phyloP scores from a whole-genome alignment of 2,888 invertebrate genomes.

The Andrena minutula region DNA sequence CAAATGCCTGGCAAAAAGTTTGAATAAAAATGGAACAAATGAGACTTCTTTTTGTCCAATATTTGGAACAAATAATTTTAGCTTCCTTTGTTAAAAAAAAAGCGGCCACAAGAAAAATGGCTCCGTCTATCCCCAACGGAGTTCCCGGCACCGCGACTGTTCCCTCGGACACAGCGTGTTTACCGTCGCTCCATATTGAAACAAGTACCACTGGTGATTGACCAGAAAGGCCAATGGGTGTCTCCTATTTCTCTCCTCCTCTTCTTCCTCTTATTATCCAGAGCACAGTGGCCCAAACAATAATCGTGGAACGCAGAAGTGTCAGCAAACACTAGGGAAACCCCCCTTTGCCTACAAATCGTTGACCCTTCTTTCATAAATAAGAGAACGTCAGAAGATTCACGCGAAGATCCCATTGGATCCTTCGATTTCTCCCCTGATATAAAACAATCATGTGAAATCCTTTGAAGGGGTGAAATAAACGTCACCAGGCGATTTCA shows the following conservation, averaged over 20 bases:
- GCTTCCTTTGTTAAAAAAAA: too few relatives aligned
- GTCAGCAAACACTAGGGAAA: background rate
- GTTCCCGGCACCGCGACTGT: background rate
- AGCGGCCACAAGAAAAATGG: too few relatives aligned
- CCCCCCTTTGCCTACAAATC: background rate
- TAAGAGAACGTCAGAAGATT: too few relatives aligned
- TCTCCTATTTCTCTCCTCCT: background rate
- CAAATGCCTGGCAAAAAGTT: too few relatives aligned
- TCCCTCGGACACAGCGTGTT: slow-evolving; percentile 2
- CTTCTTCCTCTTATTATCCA: background rate
- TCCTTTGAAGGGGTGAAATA: too few relatives aligned
- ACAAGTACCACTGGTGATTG: background rate
- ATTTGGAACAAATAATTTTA: too few relatives aligned
- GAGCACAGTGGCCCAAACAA: background rate
- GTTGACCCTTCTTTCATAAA: background rate
- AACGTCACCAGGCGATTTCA: too few relatives aligned
- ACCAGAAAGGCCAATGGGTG: background rate
- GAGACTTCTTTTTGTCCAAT: too few relatives aligned
- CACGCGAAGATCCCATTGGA: too few relatives aligned
- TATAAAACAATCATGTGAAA: too few relatives aligned
- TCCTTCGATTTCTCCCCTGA: too few relatives aligned
- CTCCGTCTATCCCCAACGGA: background rate
- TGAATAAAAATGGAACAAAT: too few relatives aligned
- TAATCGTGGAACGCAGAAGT: background rate
- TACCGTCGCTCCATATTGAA: slow-evolving; percentile 1